Conservation (phyloP, 1,140 invertebrate species). For the Tribolium madens region DNA sequence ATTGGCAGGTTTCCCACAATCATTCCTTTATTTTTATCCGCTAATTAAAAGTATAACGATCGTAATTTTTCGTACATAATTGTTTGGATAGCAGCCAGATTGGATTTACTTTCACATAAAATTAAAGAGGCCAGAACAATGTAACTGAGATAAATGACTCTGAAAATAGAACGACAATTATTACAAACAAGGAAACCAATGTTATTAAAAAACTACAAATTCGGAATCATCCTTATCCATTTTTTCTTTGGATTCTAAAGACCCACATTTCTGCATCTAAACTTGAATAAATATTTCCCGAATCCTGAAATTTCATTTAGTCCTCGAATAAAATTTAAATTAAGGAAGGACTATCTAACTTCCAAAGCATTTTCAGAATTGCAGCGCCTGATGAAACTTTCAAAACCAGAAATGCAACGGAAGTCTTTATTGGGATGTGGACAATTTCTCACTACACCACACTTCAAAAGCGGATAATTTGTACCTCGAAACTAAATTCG, state of each 20-base stretch:
- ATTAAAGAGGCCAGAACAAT: background rate
- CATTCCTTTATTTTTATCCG: background rate
- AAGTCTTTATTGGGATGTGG: background rate
- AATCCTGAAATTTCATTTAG: background rate
- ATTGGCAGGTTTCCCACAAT: background rate
- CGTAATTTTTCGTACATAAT: background rate
- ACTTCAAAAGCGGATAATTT: slow-evolving; percentile 7
- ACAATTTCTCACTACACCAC: slow-evolving; percentile 5
- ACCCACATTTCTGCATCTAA: too few species aligned
- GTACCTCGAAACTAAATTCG: background rate
- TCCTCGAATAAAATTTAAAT: background rate
- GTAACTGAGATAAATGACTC: background rate
- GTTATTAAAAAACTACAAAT: too few species aligned
- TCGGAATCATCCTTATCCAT: too few species aligned
- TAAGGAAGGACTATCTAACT: background rate
- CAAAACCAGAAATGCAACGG: background rate
- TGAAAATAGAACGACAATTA: background rate
- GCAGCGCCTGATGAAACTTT: background rate
- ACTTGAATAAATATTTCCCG: background rate
- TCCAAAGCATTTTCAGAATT: background rate
- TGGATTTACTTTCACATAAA: background rate
- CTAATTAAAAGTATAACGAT: background rate
- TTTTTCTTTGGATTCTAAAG: too few species aligned
- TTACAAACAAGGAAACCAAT: background rate
- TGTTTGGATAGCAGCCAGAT: background rate